Base-by-base conservation (phyloP, 2,888 invertebrate species). In the Drosophila pseudotalamancana region DNA sequence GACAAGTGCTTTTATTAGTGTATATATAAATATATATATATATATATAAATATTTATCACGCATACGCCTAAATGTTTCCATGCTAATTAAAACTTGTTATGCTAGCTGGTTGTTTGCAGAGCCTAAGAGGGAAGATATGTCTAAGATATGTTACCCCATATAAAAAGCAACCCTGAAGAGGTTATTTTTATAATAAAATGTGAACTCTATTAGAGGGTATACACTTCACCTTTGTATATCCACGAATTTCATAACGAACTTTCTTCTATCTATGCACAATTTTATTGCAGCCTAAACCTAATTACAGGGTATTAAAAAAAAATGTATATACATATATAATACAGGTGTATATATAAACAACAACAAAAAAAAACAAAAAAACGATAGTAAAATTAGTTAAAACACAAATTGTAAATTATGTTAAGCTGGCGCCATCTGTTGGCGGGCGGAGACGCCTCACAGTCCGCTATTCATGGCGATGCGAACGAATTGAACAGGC, bases 381-480 rank as follows among this genome's bases (percentile, higher is more conserved):
- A 4, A 5, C 4, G 12, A 40, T 16, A 35, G n/a, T 11, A 25
- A 27, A 39, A 40, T 48, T 35, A 50, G 48, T 49, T 51, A 23
- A 51, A 53, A 34, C 45, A 35, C 8, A 18, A 32, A 14, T 42
- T 9, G 21, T 14, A 19, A 23, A 39, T 19, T 9, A 3, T 46
- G 12, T 25, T 8, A 31, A 25, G 31, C 39, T 63, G 29, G 61
- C 69, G 57, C 50, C 46, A 46, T 37, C 43, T 60, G 23, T n/a
- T 8, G 48, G 39, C 32, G 65, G 16, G 18, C 45, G 16, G 18
- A 14, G 3, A 16, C 34, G 9, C 2, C 40, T 85, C 62, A 81
- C 31, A 89, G 72, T 2, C 89, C 90, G 23, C 89, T 89, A 54
- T 89, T 89, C 77, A 86, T 84, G 51, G 75, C 77, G 39, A 68